Evolutionary conservation across 1,140 invertebrate genomes (phyloP), one percentile per base, ranked within the genome.

Genomic region (Heliconius nattereri): DNA sequence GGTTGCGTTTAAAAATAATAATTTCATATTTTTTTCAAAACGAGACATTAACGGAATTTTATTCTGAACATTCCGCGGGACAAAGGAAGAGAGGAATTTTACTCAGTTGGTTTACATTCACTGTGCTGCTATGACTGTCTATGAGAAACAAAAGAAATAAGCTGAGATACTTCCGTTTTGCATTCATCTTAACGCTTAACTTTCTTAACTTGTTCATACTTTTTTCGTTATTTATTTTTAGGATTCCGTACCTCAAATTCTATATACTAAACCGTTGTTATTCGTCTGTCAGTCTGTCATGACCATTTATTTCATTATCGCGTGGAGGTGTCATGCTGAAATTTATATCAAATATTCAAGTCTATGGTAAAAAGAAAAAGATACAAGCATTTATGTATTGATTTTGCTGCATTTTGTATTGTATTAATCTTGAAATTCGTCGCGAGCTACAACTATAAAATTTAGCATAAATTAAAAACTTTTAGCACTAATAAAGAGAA

Each of bases 21-120:
- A 76, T 76, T 76, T 76, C 66, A 76, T 40, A 37, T 76, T 76
- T 29, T n/a, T 35, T 35, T 76, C 60, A n/a, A 71, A 71, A 60
- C 75, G 75, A 49, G 75, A 71, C 66, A 71, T 77, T 71, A 37
- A 57, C 26, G 23, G 49, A 71, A 76, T 72, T 76, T 49, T 71
- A 76, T 66, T 76, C 45, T 16, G 35, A 76, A 76, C 75, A 71
- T 76, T 76, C 75, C 32, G 32, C 32, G n/a, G 60, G 20, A 71
- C 52, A 75, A 60, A 70, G 60, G 23, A 60, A 29, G 13, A 40
- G 9, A 49, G 75, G 57, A 49, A 76, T 23, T 76, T 29, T 66
- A 66, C 5, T 29, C 26, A 49, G 75, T 76, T 76, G 40, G 40
- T 76, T 76, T 70, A 70, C 75, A 37, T 76, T 29, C 32, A 23